Evolutionary conservation across 2,797 vertebrate genomes (phyloP), one percentile per base, ranked within the genome.

Genomic region (Monodelphis domestica): DNA sequence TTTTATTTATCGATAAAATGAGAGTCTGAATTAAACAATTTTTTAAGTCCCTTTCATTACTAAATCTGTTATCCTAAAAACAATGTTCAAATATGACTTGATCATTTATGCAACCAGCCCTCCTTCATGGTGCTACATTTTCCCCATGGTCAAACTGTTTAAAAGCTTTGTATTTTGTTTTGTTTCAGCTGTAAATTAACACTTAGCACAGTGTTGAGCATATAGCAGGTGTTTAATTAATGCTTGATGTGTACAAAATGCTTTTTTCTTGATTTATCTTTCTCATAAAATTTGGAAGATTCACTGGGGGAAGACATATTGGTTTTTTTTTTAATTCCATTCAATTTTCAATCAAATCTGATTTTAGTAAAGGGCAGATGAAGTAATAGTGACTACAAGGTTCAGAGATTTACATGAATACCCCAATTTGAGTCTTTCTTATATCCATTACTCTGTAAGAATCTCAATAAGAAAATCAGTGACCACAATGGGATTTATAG

Each of bases 261-360:
- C 33, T 78, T 88, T 21, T 29, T 55, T 88, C 50, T 54, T 78
- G 55, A 28, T 28, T 87, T 54, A 33, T 1, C 14, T 56, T 52
- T 91, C 56, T 51, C 17, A 4, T 90, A 84, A 50, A 89, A 26
- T 55, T 56, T 90, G 51, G 10, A 93, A 87, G 45, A 91, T 28
- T 53, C 59, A n/a, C 63, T 93, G 89, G 38, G 56, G 29, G 9
- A 54, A 59, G 57, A 55, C 24, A 33, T 33, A 12, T 54, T 55
- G 90, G n/a, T n/a, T n/a, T 88, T 92, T 21, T 87, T 88, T 0
- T 0, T 59, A 14, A 95, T 90, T 87, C 50, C 87, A 21, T 88
- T 93, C 21, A 78, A 54, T 93, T 55, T 54, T 28, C 89, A 93
- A 93, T 57, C 28, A 89, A 90, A 3, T 88, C n/a, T 92, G 59